Evolutionary conservation across 2,113 vertebrate species (phyloP).

Genomic region (Cyphomyrus discorhynchus): DNA sequence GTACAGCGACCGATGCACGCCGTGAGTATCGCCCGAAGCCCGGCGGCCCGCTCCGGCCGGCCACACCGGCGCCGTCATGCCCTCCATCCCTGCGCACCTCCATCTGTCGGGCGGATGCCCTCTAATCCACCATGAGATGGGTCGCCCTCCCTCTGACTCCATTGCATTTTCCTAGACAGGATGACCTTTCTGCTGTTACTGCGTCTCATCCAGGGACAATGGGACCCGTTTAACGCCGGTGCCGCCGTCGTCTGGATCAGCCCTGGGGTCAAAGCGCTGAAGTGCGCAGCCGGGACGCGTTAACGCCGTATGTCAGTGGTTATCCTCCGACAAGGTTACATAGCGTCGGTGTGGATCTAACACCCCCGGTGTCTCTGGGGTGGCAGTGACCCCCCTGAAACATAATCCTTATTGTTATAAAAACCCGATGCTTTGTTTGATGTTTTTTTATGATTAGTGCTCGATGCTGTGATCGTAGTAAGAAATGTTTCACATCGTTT

Average conservation of each 20-base stretch:
- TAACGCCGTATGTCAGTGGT: not conserved
- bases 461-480: not conserved
- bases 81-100: not conserved
- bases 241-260: not conserved
- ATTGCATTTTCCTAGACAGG: not conserved
- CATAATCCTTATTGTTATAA: not conserved
- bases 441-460: not conserved
- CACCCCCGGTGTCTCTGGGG: not conserved
- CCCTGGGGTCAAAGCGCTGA: not conserved
- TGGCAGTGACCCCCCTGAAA: not conserved
- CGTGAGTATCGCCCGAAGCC: constrained; percentile 68
- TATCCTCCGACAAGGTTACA: not conserved
- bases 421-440: not conserved
- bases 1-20: constrained; percentile 94
- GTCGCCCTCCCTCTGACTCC: not conserved
- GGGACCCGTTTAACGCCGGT: not conserved
- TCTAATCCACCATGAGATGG: not conserved
- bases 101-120: not conserved
- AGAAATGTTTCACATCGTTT: not conserved
- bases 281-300: not conserved
- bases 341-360: not conserved
- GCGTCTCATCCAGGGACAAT: not conserved
- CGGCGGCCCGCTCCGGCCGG: constrained; percentile 25
- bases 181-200: constrained; percentile 2
- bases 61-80: constrained; percentile 34